Percentiles rank a stretch among this genome's conserved stretches.
Evolutionary conservation across 2,113 vertebrate genomes (phyloP).

Genomic region (Tragulus kanchil): DNA sequence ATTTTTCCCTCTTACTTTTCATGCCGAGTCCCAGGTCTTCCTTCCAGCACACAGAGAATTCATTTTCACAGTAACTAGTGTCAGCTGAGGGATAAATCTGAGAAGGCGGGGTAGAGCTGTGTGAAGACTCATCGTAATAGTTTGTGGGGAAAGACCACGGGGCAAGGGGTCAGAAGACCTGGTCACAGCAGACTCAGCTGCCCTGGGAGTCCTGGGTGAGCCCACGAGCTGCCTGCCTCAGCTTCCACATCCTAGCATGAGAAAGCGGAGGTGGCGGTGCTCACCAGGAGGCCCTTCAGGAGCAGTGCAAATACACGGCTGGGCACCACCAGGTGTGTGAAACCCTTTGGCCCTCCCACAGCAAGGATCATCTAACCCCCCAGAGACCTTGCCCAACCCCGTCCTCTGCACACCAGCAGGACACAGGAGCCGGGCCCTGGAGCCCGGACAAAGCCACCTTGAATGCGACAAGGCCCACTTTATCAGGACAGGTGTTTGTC

Average conservation of each 20-base stretch:
- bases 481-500: neutral
- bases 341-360: neutral
- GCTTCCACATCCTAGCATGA: neutral
- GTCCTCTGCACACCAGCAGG: neutral
- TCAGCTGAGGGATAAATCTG: neutral
- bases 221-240: neutral
- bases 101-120: neutral
- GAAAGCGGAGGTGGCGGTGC: neutral
- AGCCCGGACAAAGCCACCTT: neutral
- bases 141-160: neutral
- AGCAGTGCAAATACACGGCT: fast-evolving
- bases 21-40: neutral
- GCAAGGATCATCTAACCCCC: neutral
- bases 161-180: neutral
- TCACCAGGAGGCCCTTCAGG: fast-evolving
- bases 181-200: neutral
- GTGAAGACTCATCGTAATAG: neutral
- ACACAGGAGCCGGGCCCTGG: neutral
- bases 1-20: neutral
- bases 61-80: neutral
- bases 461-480: neutral
- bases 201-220: neutral
- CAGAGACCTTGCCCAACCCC: neutral
- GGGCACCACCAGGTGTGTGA: neutral
- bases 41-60: neutral